Conservation (phyloP, 2,888 invertebrate species). For the Acrobasis repandana region DNA sequence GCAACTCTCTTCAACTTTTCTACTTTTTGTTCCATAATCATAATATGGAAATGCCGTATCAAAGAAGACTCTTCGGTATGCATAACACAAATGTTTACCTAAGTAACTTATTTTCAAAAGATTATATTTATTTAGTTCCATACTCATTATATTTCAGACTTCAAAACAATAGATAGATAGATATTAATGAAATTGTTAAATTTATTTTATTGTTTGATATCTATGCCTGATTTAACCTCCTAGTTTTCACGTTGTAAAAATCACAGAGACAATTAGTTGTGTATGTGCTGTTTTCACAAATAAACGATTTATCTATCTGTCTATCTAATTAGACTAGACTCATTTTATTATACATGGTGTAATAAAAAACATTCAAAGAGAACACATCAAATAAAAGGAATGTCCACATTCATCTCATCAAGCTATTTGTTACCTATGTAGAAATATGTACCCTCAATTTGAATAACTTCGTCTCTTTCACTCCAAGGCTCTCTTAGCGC, state of each 20-base stretch:
- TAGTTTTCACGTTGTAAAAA: too few relatives aligned
- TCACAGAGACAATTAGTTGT: too few relatives aligned
- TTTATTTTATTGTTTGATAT: too few relatives aligned
- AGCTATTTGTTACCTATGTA: slow-evolving; percentile 82
- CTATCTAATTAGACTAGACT: too few relatives aligned
- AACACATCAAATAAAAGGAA: slow-evolving; percentile 44
- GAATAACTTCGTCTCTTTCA: slow-evolving; percentile 72
- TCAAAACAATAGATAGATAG: too few relatives aligned
- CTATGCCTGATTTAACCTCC: too few relatives aligned
- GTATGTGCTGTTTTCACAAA: too few relatives aligned
- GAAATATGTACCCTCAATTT: slow-evolving; percentile 83
- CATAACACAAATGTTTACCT: not conserved
- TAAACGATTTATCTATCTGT: too few relatives aligned
- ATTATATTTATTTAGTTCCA: not conserved
- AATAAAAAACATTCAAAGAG: not conserved
- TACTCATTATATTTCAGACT: too few relatives aligned
- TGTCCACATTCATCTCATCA: slow-evolving; percentile 74
- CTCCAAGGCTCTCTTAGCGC: slow-evolving; percentile 42
- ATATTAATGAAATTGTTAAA: too few relatives aligned
- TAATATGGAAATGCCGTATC: slow-evolving; percentile 68
- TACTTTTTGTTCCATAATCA: slow-evolving; percentile 81
- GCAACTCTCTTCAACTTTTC: slow-evolving; percentile 81
- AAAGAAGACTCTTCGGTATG: slow-evolving; percentile 1
- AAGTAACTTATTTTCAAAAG: not conserved
- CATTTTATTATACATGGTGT: too few relatives aligned